A percentile compares a stretch with the other conserved stretches of the same genome.
phyloP scores from a whole-genome alignment of 92 coral and sea anemone genomes.

The Bergia puertoricense region DNA sequence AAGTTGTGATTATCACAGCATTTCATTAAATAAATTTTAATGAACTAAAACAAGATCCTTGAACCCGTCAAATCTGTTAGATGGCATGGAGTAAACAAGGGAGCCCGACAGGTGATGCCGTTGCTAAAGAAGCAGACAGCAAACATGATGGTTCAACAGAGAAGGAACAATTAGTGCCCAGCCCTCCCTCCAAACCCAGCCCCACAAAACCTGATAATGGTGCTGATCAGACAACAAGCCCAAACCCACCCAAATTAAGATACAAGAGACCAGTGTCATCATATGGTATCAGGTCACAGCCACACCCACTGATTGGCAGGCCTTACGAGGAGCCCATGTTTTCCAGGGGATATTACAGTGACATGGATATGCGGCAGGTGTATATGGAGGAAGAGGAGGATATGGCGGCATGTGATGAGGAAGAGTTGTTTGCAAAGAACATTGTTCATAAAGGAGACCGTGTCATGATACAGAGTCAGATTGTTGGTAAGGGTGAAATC shows the following conservation, averaged over 20 bases:
- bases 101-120: not conserved
- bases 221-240: not conserved
- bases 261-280: constrained; percentile 85
- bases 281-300: constrained; percentile 79
- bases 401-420: constrained; percentile 69
- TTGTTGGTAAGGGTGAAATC: constrained; percentile 62
- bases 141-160: not conserved
- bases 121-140: not conserved
- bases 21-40: not conserved
- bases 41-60: not conserved
- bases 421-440: constrained; percentile 74
- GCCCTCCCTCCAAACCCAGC: constrained; percentile 25
- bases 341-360: constrained; percentile 66
- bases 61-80: not conserved
- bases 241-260: constrained; percentile 36
- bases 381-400: constrained; percentile 52
- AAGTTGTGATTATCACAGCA: not conserved
- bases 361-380: constrained; percentile 49
- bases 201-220: constrained; percentile 28
- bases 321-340: constrained; percentile 37
- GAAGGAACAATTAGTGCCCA: constrained; percentile 27
- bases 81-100: constrained; percentile 27
- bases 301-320: constrained; percentile 46
- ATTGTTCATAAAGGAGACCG: constrained; percentile 90
- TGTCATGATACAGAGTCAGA: constrained; percentile 85